These are phyloP conservation scores for Alcedo quadribrachys DNA, from an alignment of 2,797 vertebrate genomes.

Conservation along the genomic window DNA sequence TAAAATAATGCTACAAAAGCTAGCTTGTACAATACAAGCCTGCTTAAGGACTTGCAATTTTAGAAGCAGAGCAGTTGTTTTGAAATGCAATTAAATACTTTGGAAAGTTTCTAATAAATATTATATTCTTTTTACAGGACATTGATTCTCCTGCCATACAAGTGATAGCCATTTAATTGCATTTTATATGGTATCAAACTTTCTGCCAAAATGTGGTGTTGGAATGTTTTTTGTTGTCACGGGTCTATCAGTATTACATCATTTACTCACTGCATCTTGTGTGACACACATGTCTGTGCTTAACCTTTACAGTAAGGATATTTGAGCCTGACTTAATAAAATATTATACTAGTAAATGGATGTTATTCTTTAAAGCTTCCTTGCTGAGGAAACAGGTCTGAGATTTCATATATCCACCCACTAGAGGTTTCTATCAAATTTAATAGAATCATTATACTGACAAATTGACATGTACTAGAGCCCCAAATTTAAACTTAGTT, in stretches of 20 bases:
- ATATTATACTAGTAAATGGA: slow-evolving; percentile 50
- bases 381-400: slow-evolving; percentile 29
- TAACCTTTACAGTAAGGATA: slow-evolving; percentile 58
- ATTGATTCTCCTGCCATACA: slow-evolving; percentile 42
- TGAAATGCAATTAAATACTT: slow-evolving; percentile 45
- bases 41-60: neutral
- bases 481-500: slow-evolving; percentile 64
- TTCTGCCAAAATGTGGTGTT: slow-evolving; percentile 53
- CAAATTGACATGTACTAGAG: slow-evolving; percentile 30
- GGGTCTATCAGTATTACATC: slow-evolving; percentile 67
- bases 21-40: neutral
- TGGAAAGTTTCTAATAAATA: slow-evolving; percentile 27
- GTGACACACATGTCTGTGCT: slow-evolving; percentile 65
- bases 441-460: slow-evolving; percentile 23
- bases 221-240: slow-evolving; percentile 62
- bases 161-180: slow-evolving; percentile 61
- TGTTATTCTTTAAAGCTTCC: slow-evolving; percentile 46
- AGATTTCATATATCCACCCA: neutral
- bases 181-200: slow-evolving; percentile 52
- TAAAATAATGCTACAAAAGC: neutral
- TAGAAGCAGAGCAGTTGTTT: slow-evolving; percentile 23
- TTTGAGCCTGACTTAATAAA: slow-evolving; percentile 63
- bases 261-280: slow-evolving; percentile 66
- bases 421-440: slow-evolving; percentile 21
- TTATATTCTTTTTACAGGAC: slow-evolving; percentile 45